Conservation (phyloP, 2,888 invertebrate genomes). For the Phalera bucephala region DNA sequence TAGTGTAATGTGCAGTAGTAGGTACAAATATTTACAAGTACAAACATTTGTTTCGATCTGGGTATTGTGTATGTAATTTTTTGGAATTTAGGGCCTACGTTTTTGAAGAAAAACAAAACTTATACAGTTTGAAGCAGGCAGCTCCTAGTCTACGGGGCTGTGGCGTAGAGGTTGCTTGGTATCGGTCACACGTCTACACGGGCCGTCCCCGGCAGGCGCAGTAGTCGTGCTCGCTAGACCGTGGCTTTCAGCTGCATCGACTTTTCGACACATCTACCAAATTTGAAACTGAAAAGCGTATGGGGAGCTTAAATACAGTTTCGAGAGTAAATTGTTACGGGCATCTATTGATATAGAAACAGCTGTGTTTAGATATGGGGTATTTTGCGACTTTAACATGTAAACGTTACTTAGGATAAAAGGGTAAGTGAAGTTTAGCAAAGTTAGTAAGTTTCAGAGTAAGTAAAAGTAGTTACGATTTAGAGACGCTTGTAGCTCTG, state of each 20-base stretch:
- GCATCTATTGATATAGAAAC: constrained; percentile 1
- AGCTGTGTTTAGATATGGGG: too few relatives aligned
- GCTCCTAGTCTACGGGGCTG: not conserved
- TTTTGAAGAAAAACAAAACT: not conserved
- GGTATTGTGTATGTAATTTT: too few relatives aligned
- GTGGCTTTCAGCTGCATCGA: constrained; percentile 59
- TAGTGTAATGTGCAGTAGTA: too few relatives aligned
- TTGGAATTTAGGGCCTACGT: too few relatives aligned
- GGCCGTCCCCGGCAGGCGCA: constrained; percentile 18
- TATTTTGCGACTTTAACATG: too few relatives aligned
- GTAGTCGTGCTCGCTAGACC: constrained; percentile 66
- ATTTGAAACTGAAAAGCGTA: constrained; percentile 32
- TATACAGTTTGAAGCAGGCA: not conserved
- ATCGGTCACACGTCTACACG: constrained; percentile 65
- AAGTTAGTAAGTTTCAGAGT: too few relatives aligned
- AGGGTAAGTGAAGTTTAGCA: too few relatives aligned
- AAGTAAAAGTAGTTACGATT: too few relatives aligned
- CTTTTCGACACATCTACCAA: constrained; percentile 49
- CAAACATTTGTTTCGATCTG: too few relatives aligned
- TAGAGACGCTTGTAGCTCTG: too few relatives aligned
- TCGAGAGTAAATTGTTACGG: not conserved
- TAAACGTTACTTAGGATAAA: too few relatives aligned
- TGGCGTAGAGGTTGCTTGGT: constrained; percentile 48
- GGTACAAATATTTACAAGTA: too few relatives aligned
- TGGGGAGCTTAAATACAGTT: constrained; percentile 6